A percentile compares a stretch with the other conserved stretches of the same genome.
Evolutionary conservation across 2,888 invertebrate species (phyloP).

Genomic region (Laothoe populi): DNA sequence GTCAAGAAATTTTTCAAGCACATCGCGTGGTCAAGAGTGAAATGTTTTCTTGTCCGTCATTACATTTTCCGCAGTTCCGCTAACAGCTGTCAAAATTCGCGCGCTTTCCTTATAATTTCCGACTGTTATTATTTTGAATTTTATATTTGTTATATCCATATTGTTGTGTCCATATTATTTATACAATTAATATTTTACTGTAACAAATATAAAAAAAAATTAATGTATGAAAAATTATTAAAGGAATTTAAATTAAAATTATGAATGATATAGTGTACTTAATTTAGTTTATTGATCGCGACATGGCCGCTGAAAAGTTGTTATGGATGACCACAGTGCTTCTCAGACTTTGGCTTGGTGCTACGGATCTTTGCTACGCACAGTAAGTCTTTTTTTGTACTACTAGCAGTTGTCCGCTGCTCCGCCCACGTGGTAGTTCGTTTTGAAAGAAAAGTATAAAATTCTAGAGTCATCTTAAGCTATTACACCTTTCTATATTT

Average conservation of each 20-base stretch:
- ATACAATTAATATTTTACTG: too few species aligned
- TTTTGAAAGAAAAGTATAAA: too few species aligned
- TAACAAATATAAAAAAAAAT: background rate
- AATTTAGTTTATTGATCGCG: conserved; percentile 31
- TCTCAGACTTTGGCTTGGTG: conserved; percentile 72
- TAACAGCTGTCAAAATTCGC: conserved; percentile 56
- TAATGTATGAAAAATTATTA: background rate
- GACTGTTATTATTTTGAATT: background rate
- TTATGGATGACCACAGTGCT: conserved; percentile 70
- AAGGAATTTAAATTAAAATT: background rate
- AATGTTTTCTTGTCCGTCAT: conserved; percentile 63
- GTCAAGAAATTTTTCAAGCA: conserved; percentile 57
- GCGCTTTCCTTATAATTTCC: conserved; percentile 37
- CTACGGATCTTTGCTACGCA: conserved; percentile 78
- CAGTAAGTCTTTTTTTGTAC: conserved; percentile 68
- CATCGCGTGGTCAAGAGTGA: conserved; percentile 51
- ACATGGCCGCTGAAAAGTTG: conserved; percentile 69
- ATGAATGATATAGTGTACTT: conserved; percentile 26
- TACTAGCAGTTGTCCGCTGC: too few species aligned
- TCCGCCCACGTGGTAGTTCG: too few species aligned
- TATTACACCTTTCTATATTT: too few species aligned
- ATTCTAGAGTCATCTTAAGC: too few species aligned
- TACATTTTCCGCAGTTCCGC: conserved; percentile 67
- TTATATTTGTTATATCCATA: too few species aligned
- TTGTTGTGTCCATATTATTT: too few species aligned